Conservation (phyloP, 2,888 invertebrate genomes). For the Drosophila anomalipes region DNA sequence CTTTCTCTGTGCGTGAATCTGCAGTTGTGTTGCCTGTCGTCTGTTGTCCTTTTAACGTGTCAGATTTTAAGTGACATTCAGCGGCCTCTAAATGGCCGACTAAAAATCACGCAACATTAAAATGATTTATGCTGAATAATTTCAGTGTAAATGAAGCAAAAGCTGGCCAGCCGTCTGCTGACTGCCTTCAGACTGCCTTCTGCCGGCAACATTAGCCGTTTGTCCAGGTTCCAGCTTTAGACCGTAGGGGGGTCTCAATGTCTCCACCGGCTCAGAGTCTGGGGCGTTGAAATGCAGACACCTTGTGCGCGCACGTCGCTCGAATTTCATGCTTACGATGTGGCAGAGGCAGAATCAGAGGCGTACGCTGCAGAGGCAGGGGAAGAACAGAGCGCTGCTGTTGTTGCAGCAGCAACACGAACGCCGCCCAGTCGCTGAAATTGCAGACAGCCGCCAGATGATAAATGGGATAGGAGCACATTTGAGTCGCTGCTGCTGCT, state of each 20-base stretch:
- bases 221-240: conserved; percentile 44
- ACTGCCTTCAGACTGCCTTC: conserved; percentile 18
- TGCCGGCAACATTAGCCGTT: conserved; percentile 58
- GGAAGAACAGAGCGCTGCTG: conserved; percentile 24
- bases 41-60: conserved; percentile 67
- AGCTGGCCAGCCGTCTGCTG: conserved; percentile 44
- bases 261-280: conserved; percentile 24
- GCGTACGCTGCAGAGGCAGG: conserved; percentile 5
- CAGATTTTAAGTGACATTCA: conserved; percentile 78
- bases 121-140: conserved; percentile 80
- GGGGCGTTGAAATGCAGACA: conserved; percentile 77
- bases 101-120: conserved; percentile 79
- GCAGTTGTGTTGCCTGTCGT: conserved; percentile 21
- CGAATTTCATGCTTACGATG: conserved; percentile 68
- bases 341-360: conserved; percentile 13
- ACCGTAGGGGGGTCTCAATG: conserved; percentile 23
- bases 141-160: conserved; percentile 76
- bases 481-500: conserved; percentile 66
- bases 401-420: conserved; percentile 60
- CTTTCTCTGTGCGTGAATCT: conserved; percentile 29
- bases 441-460: conserved; percentile 74
- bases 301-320: conserved; percentile 75
- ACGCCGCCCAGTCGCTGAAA: conserved; percentile 69
- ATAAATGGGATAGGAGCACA: conserved; percentile 77
- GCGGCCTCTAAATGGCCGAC: conserved; percentile 75